Conservation (phyloP, 2,888 invertebrate species). For the Anthophora plumipes region DNA sequence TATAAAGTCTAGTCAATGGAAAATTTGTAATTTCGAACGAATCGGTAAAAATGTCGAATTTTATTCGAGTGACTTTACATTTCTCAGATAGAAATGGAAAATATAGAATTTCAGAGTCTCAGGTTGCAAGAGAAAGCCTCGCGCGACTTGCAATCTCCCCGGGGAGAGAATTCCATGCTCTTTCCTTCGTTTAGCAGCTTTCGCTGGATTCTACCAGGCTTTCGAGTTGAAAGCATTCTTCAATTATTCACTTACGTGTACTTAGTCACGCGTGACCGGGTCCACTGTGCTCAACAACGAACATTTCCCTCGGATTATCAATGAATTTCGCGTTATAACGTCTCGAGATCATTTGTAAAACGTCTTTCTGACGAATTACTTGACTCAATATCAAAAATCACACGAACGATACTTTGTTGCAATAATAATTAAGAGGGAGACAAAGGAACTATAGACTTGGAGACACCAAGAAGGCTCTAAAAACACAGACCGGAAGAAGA, state of each 20-base stretch:
- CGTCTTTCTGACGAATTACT: neutral
- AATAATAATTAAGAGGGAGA: neutral
- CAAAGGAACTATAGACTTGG: neutral
- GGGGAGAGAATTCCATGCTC: conserved; percentile 62
- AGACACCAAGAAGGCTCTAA: neutral
- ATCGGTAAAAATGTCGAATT: too few species aligned
- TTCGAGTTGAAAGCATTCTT: conserved; percentile 79
- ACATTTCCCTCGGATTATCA: conserved; percentile 17
- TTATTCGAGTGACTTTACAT: too few species aligned
- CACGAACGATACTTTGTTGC: neutral
- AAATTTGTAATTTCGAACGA: too few species aligned
- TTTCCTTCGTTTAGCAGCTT: conserved; percentile 68
- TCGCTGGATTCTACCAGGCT: conserved; percentile 59
- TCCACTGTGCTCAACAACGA: conserved; percentile 30
- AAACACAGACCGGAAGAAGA: conserved; percentile 50
- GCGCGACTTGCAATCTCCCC: conserved; percentile 58
- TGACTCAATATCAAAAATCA: neutral
- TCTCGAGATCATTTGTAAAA: neutral
- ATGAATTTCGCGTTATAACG: conserved; percentile 27
- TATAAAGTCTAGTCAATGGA: too few species aligned
- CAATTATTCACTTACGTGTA: conserved; percentile 80
- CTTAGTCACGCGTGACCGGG: conserved; percentile 68
- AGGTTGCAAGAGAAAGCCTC: conserved; percentile 51
- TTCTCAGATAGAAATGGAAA: too few species aligned
- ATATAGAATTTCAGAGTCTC: neutral